Conservation (phyloP, 2,797 vertebrate species). For the Ataeniobius toweri region DNA sequence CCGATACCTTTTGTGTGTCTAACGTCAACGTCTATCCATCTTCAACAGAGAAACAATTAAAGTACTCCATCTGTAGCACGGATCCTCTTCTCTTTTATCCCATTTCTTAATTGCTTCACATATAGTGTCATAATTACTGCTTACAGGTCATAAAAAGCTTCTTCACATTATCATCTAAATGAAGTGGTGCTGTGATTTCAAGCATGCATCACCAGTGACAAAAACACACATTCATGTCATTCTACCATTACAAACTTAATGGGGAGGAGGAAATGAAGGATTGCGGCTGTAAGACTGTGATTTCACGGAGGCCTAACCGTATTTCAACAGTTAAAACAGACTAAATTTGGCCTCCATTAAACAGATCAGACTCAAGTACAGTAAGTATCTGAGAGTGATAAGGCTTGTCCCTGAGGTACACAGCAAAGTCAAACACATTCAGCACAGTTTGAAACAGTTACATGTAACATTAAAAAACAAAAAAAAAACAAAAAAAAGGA, state of each 20-base stretch:
- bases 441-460: neutral
- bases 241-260: conserved; percentile 37
- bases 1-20: conserved; percentile 36
- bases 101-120: conserved; percentile 45
- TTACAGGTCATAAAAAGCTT: conserved; percentile 36
- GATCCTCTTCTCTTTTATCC: conserved; percentile 7
- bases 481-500: neutral
- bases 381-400: conserved; percentile 50
- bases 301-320: conserved; percentile 1
- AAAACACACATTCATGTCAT: conserved; percentile 8
- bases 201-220: conserved; percentile 34
- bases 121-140: conserved; percentile 56
- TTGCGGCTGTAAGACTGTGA: neutral
- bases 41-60: conserved; percentile 51
- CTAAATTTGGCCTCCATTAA: conserved; percentile 21
- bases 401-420: conserved; percentile 54
- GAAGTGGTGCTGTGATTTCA: conserved; percentile 28
- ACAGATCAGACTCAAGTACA: conserved; percentile 28
- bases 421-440: conserved; percentile 40
- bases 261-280: neutral
- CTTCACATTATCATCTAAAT: conserved; percentile 29
- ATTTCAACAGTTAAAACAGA: conserved; percentile 10
- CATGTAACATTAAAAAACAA: neutral
- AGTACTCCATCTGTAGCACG: conserved; percentile 44
- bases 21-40: conserved; percentile 34